Percentiles rank a stretch among this genome's conserved stretches.
These are phyloP conservation scores for Tympanoctomys barrerae DNA, from an alignment of 2,797 vertebrate species.

Conservation along the genomic window DNA sequence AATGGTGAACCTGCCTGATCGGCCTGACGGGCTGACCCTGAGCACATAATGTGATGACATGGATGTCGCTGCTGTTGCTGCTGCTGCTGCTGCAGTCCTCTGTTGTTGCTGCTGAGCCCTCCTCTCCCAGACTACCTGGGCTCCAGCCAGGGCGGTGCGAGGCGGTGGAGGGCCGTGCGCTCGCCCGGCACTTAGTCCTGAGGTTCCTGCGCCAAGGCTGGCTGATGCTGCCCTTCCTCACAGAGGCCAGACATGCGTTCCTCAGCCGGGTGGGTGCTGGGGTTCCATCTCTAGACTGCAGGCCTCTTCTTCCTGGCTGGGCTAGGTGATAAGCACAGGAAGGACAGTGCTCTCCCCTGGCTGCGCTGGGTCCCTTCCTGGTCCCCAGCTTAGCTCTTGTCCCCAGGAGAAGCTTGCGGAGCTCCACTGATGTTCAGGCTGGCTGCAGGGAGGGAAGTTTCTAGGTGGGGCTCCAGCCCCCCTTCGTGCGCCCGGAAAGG, in stretches of 20 bases:
- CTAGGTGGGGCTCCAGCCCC: constrained; percentile 59
- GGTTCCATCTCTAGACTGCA: not conserved
- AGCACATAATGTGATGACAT: not conserved
- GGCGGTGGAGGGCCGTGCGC: fast-evolving
- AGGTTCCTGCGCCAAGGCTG: fast-evolving
- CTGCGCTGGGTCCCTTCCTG: not conserved
- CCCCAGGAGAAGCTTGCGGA: not conserved
- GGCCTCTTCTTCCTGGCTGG: not conserved
- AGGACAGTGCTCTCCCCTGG: not conserved
- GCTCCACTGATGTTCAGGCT: not conserved
- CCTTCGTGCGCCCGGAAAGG: constrained; percentile 22
- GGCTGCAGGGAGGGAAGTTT: constrained; percentile 44
- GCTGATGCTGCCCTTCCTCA: fast-evolving
- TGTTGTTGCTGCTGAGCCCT: fast-evolving
- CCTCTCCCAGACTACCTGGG: not conserved
- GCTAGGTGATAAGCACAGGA: not conserved
- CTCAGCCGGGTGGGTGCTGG: not conserved
- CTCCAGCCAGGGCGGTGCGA: not conserved
- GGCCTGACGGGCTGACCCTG: fast-evolving
- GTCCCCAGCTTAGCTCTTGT: not conserved
- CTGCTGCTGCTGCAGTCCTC: fast-evolving
- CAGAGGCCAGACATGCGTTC: not conserved
- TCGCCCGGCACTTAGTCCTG: not conserved
- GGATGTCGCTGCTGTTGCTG: fast-evolving
- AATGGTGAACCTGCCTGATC: not conserved